Percentiles rank a stretch among this genome's conserved stretches.
Evolutionary conservation across 2,888 invertebrate genomes (phyloP).

Genomic region (Autographa gamma): DNA sequence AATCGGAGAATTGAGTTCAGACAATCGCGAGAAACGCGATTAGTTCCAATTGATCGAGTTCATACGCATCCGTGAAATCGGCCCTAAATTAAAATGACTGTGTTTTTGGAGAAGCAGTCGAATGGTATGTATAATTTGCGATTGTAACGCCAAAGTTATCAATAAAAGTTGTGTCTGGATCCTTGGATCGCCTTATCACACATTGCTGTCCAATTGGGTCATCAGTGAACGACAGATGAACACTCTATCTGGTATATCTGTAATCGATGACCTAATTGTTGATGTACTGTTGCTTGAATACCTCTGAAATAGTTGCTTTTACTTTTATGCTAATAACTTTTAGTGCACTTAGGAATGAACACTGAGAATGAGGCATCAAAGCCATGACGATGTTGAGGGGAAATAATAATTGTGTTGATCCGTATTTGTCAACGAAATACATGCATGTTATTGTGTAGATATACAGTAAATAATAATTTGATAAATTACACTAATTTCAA

Average conservation of each 20-base stretch:
- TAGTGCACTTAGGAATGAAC: no score
- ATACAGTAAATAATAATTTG: no score
- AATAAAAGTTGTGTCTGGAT: not conserved
- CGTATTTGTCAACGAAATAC: no score
- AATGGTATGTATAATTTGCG: not conserved
- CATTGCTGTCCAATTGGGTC: slow-evolving; percentile 5
- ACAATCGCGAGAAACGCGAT: not conserved
- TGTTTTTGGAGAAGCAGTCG: not conserved
- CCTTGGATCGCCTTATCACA: not conserved
- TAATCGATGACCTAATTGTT: not conserved
- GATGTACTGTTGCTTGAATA: no score
- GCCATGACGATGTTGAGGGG: no score
- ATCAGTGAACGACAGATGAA: slow-evolving; percentile 2
- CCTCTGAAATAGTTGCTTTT: no score
- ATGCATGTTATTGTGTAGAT: no score
- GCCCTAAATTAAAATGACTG: not conserved
- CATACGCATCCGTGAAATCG: not conserved
- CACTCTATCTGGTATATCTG: not conserved
- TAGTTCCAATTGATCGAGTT: not conserved
- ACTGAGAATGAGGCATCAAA: no score
- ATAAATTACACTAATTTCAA: no score
- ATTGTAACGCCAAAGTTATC: slow-evolving; percentile 1
- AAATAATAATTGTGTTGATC: no score
- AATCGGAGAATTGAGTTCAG: not conserved
- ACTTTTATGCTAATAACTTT: no score